A percentile compares a stretch with the other conserved stretches of the same genome.
These are phyloP conservation scores for Gnathonemus echidnorhynchus DNA, from an alignment of 2,113 vertebrate species.

Conservation along the genomic window DNA sequence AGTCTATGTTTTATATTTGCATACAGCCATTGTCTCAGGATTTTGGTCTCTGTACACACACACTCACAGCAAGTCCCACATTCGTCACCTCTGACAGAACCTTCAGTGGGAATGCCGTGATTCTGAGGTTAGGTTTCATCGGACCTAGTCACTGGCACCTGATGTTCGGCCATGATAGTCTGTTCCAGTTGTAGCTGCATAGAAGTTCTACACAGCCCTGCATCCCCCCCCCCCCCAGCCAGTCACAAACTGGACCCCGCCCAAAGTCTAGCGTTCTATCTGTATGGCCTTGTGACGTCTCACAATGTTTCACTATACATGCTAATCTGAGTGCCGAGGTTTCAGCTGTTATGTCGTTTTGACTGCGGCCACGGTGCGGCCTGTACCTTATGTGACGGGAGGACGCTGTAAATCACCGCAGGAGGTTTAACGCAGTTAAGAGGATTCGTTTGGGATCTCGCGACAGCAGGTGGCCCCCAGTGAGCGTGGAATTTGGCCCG, in stretches of 20 bases:
- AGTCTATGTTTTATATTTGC: neutral
- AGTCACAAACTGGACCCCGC: neutral
- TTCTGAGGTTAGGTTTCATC: neutral
- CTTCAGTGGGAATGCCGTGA: neutral
- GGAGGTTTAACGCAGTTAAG: neutral
- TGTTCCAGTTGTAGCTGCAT: no score
- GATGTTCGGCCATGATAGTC: neutral
- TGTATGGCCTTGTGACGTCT: neutral
- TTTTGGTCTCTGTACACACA: neutral
- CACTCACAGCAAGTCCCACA: neutral
- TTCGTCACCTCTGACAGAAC: neutral
- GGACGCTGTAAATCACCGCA: neutral
- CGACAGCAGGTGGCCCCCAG: neutral
- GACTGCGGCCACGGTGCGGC: neutral
- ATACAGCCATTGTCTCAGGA: neutral
- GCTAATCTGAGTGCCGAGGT: neutral
- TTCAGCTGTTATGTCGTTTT: neutral
- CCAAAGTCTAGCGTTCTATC: neutral
- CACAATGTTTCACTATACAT: neutral
- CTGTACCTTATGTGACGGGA: neutral
- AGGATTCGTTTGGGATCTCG: neutral
- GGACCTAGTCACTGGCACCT: neutral
- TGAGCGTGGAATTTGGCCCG: neutral
- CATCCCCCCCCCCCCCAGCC: neutral
- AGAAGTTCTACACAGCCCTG: neutral